Base-by-base conservation (phyloP, 2,888 invertebrate species). In the Pinctada fucata region DNA sequence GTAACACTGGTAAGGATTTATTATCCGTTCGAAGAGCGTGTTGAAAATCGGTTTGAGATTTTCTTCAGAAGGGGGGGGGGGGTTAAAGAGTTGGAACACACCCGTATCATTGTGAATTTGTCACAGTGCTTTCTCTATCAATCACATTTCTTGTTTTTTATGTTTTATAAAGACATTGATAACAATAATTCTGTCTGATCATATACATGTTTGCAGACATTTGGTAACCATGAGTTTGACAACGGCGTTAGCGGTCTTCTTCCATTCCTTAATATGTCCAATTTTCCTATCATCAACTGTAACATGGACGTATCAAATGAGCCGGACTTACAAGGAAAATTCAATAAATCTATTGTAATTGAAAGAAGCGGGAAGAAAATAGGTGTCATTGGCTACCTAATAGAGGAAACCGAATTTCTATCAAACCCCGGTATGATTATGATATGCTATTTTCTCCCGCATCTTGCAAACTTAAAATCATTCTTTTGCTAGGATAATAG, bases 201-300 rank as follows among this genome's bases (percentile, higher is more conserved):
- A n/a, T n/a, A n/a, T n/a, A n/a, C n/a, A n/a, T 66, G 3, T 47
- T 76, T 79, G 3, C 50, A 97, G 97, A 95, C 95, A 13, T 93
- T 97, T 84, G 97, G 97, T 47, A 97, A 97, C 90, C 97, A 98
- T 91, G 97, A 98, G 92, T 97, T 98, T 88, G 97, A 98, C 93
- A 95, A 96, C 83, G 96, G 96, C 3, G 93, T 96, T 0, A 93
- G 93, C 0, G 97, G 96, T 2, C 92, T 97, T 6, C 93, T 95
- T 13, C 96, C 96, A 0, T 97, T 96, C 87, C 93, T 97, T 13
- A 93, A 95, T 79, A 94, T 94, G 65, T 93, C 95, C 2, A 94
- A 94, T 1, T 95, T 95, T 81, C 97, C 97, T 0, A 94, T 96
- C 1, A 93, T 97, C 2, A 95, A 95, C 5, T 94, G 96, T 51